Conservation (phyloP, 2,888 invertebrate species). For the Hanleya hanleyi region DNA sequence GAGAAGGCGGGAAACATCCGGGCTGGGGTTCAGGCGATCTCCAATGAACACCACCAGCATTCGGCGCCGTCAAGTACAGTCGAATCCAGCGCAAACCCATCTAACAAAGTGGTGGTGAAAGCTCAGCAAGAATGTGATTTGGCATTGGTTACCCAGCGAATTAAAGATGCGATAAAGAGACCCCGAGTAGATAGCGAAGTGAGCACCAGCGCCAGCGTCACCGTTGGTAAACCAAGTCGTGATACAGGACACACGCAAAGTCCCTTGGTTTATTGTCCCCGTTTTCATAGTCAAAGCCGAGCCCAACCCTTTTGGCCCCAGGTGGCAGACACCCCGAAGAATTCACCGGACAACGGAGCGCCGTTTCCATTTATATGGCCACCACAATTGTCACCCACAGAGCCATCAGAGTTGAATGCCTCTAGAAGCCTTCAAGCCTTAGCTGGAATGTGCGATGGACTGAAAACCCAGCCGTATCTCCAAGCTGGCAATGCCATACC, state of each 20-base stretch:
- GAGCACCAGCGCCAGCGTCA: too few species aligned
- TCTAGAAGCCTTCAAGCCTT: constrained; percentile 4
- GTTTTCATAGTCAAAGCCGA: neutral
- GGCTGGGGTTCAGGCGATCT: neutral
- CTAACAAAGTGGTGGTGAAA: too few species aligned
- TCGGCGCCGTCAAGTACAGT: too few species aligned
- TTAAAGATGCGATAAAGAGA: neutral
- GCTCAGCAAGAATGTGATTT: neutral
- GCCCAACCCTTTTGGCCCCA: neutral
- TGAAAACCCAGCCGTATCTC: too few species aligned
- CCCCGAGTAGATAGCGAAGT: neutral
- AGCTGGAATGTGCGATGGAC: constrained; percentile 4
- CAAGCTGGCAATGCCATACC: too few species aligned
- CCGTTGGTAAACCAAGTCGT: too few species aligned
- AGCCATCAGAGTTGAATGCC: neutral
- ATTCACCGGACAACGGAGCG: too few species aligned
- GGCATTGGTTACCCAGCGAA: neutral
- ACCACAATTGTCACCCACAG: neutral
- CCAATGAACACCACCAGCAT: neutral
- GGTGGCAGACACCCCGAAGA: neutral
- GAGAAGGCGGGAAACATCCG: too few species aligned
- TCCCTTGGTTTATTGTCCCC: neutral
- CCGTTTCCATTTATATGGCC: neutral
- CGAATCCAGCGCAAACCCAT: neutral
- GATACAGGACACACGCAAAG: neutral